Conservation (phyloP, 2,888 invertebrate species). For the Ametastegia equiseti region DNA sequence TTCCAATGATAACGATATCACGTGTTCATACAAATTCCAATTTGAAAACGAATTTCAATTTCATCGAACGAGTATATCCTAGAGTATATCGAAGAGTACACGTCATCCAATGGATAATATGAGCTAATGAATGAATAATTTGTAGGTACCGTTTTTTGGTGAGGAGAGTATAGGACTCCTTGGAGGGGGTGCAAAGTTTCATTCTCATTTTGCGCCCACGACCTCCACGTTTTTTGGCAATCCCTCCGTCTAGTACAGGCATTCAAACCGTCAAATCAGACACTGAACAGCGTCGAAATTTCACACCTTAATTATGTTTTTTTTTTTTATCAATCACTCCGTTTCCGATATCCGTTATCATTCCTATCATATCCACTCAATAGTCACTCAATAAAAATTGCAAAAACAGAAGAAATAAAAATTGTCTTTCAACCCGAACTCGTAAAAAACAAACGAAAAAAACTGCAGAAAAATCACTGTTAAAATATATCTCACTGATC, state of each 20-base stretch:
- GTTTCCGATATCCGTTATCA: neutral
- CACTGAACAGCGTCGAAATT: neutral
- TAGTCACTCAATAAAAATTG: too few relatives aligned
- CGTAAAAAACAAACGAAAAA: too few relatives aligned
- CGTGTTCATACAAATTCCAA: too few relatives aligned
- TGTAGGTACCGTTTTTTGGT: slow-evolving; percentile 73
- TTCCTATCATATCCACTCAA: neutral
- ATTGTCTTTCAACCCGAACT: too few relatives aligned
- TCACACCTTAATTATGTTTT: neutral
- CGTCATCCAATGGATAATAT: too few relatives aligned
- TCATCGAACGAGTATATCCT: too few relatives aligned
- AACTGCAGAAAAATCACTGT: too few relatives aligned
- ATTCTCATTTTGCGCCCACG: slow-evolving; percentile 70
- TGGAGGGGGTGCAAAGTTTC: slow-evolving; percentile 72
- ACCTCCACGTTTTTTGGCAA: slow-evolving; percentile 65
- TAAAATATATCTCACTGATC: too few relatives aligned
- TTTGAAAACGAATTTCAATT: too few relatives aligned
- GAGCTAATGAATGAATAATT: neutral
- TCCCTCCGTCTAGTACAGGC: slow-evolving; percentile 71
- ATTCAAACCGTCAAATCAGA: slow-evolving; percentile 61
- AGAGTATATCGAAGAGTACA: neutral
- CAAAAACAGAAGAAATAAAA: too few relatives aligned
- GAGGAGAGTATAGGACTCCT: slow-evolving; percentile 73
- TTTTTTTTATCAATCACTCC: neutral
- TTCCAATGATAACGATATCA: neutral